Conservation (phyloP, 1,140 invertebrate genomes). For the Drosophila mojavensis region DNA sequence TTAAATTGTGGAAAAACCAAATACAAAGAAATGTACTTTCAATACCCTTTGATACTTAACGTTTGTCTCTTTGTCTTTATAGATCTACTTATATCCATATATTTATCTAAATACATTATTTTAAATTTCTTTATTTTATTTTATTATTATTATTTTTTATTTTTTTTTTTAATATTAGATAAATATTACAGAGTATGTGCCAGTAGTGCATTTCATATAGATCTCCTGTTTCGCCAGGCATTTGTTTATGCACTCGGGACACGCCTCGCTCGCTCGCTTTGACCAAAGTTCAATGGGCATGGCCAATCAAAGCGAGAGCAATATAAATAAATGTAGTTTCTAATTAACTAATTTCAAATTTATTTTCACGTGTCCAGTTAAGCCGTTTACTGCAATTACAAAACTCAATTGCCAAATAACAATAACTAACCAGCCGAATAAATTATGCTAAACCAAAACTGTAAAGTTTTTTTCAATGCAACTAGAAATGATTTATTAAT, state of each 20-base stretch:
- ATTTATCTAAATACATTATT: too few relatives aligned
- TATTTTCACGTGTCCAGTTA: constrained; percentile 48
- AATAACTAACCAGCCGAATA: not conserved
- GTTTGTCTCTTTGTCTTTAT: too few relatives aligned
- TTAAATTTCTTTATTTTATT: too few relatives aligned
- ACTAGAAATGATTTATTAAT: not conserved
- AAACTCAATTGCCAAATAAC: constrained; percentile 51
- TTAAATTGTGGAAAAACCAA: too few relatives aligned
- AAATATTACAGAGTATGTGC: not conserved
- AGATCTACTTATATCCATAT: too few relatives aligned
- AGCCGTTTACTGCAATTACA: constrained; percentile 58
- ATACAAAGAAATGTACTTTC: too few relatives aligned
- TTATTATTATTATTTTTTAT: too few relatives aligned
- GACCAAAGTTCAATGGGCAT: constrained; percentile 20
- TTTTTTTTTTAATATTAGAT: too few relatives aligned
- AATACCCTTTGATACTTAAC: too few relatives aligned
- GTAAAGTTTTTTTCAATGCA: not conserved
- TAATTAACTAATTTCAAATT: constrained; percentile 75
- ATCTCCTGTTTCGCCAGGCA: constrained; percentile 9
- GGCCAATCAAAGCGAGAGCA: constrained; percentile 37
- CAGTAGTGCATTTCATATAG: not conserved
- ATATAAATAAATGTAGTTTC: constrained; percentile 33
- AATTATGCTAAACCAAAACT: not conserved
- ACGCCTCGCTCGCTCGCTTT: constrained; percentile 1
- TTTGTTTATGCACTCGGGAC: constrained; percentile 36